A percentile compares a stretch with the other conserved stretches of the same genome.
Conservation (phyloP, 2,888 invertebrate genomes). For the Phengaris alcon region DNA sequence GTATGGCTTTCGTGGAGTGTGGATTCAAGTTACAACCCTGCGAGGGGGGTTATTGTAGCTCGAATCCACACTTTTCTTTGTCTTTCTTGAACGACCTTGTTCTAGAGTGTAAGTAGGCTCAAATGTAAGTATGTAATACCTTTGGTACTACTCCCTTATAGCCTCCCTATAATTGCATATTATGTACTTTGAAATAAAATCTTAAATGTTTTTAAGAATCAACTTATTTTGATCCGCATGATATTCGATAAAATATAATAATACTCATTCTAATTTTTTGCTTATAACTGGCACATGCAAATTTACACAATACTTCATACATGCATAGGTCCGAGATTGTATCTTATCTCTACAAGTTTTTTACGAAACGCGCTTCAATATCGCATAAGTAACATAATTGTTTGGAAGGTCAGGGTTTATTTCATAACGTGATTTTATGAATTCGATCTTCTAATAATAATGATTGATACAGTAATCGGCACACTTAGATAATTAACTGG, state of each 20-base stretch:
- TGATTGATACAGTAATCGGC: background rate
- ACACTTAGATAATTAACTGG: background rate
- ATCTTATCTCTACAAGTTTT: background rate
- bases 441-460: background rate
- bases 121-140: too few relatives aligned
- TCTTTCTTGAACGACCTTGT: too few relatives aligned
- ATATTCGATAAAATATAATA: background rate
- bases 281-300: background rate
- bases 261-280: background rate
- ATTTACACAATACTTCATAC: background rate
- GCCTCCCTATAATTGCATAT: too few relatives aligned
- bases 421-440: constrained; percentile 5
- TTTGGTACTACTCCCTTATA: too few relatives aligned
- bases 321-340: constrained; percentile 6
- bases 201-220: too few relatives aligned
- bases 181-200: too few relatives aligned
- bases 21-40: too few relatives aligned
- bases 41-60: too few relatives aligned
- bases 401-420: constrained; percentile 23
- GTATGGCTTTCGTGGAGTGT: too few relatives aligned
- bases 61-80: too few relatives aligned
- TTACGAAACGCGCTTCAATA: background rate
- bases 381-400: constrained; percentile 14
- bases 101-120: too few relatives aligned
- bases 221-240: too few relatives aligned